Conservation (phyloP, 2,888 invertebrate genomes). For the Salticus scenicus region DNA sequence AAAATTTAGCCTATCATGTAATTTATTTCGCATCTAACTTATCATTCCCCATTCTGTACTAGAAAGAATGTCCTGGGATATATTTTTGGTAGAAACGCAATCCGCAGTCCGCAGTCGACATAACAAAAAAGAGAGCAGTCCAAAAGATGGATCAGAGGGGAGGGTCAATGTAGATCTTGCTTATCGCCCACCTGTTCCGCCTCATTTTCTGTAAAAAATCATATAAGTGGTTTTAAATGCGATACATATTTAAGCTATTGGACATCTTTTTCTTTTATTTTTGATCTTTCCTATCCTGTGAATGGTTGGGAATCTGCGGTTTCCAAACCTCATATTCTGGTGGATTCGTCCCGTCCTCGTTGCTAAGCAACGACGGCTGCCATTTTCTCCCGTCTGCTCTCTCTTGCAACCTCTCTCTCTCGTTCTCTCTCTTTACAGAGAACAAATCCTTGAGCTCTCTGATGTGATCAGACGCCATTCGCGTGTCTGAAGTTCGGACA, state of each 20-base stretch:
- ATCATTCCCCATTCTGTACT: neutral
- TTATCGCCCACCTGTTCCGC: neutral
- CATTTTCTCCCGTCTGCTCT: conserved; percentile 35
- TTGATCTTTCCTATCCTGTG: neutral
- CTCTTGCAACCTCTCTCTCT: neutral
- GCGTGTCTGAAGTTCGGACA: neutral
- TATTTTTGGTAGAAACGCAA: conserved; percentile 12
- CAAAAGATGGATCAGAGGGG: neutral
- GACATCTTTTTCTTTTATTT: neutral
- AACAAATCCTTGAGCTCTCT: conserved; percentile 29
- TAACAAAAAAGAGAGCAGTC: conserved; percentile 7
- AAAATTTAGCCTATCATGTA: too few relatives aligned
- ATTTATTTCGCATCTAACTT: too few relatives aligned
- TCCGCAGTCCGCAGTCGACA: conserved; percentile 18
- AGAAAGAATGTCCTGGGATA: conserved; percentile 5
- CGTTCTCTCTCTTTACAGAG: conserved; percentile 26
- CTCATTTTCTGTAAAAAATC: neutral
- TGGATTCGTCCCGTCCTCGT: conserved; percentile 52
- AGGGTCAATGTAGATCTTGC: neutral
- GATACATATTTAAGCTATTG: neutral
- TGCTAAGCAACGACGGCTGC: conserved; percentile 49
- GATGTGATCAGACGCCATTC: conserved; percentile 12
- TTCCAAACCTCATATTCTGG: neutral
- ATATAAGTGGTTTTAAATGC: neutral
- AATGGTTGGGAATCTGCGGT: neutral